Evolutionary conservation across 2,797 vertebrate genomes (phyloP).

Genomic region (Lepus oiostolus): DNA sequence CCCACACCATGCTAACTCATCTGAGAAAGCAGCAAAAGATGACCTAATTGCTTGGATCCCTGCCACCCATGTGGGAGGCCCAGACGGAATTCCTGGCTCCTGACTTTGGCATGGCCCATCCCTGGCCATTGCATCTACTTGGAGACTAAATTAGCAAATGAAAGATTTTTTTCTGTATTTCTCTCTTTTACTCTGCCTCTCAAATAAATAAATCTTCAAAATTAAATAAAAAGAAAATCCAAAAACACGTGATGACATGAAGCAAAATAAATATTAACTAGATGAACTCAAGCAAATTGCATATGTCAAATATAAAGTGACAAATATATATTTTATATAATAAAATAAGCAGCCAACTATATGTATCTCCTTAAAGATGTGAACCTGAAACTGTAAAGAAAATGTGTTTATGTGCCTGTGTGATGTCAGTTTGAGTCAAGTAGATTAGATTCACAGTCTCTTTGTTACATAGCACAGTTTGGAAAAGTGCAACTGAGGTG

Average conservation of each 20-base stretch:
- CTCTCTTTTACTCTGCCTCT: too few species aligned
- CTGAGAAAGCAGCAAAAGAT: too few species aligned
- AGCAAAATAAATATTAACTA: slow-evolving; percentile 30
- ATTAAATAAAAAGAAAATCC: background rate
- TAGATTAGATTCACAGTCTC: background rate
- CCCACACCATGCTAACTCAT: too few species aligned
- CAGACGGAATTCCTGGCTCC: too few species aligned
- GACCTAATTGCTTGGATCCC: too few species aligned
- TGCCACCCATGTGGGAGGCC: too few species aligned
- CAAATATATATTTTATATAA: background rate
- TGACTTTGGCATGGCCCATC: too few species aligned
- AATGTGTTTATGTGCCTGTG: slow-evolving; percentile 38
- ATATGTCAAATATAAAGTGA: slow-evolving; percentile 11
- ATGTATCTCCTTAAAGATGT: slow-evolving; percentile 80
- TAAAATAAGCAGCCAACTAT: slow-evolving; percentile 62
- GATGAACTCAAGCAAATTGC: slow-evolving; percentile 36
- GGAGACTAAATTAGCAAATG: too few species aligned
- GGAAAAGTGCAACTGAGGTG: background rate
- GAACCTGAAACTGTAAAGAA: slow-evolving; percentile 78
- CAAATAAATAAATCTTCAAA: too few species aligned
- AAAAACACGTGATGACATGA: background rate
- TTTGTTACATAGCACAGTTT: background rate
- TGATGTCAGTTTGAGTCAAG: background rate
- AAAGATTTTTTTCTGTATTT: too few species aligned
- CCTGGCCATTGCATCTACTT: too few species aligned